phyloP scores from a whole-genome alignment of 2,113 vertebrate species.

The Pollachius pollachius region DNA sequence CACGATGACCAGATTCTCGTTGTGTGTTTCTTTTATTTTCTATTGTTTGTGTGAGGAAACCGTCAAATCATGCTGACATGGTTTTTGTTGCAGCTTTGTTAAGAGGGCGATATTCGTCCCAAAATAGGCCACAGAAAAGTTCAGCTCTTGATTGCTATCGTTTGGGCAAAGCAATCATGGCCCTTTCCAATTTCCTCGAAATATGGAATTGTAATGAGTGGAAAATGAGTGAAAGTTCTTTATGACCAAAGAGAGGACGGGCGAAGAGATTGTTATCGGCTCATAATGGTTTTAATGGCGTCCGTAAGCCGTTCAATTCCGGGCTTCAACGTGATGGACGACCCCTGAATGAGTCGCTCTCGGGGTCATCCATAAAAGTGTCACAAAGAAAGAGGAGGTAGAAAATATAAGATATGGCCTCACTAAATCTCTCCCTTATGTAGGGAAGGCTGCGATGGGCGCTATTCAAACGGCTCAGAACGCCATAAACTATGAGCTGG shows the following conservation, averaged over 20 bases:
- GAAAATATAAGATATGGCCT: slow-evolving; percentile 45
- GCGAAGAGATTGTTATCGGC: slow-evolving; percentile 47
- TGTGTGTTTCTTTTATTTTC: no score
- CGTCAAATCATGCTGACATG: not conserved
- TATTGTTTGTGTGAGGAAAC: not conserved
- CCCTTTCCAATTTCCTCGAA: slow-evolving; percentile 29
- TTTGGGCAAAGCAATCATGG: not conserved
- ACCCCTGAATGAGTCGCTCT: slow-evolving; percentile 32
- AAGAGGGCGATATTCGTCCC: not conserved
- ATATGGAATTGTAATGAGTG: slow-evolving; percentile 50
- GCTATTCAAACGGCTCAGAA: not conserved
- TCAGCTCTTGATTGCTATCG: not conserved
- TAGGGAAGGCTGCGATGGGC: slow-evolving; percentile 15
- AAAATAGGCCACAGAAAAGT: not conserved
- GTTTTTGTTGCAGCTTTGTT: not conserved
- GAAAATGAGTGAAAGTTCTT: slow-evolving; percentile 39
- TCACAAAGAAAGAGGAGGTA: slow-evolving; percentile 43
- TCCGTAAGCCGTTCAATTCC: slow-evolving; percentile 29
- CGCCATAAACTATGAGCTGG: not conserved
- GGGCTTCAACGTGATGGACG: slow-evolving; percentile 30
- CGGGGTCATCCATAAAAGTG: slow-evolving; percentile 60
- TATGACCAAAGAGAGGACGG: slow-evolving; percentile 46
- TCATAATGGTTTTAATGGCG: slow-evolving; percentile 43
- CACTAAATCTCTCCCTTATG: slow-evolving; percentile 58
- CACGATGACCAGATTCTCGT: not conserved